Percentiles rank a stretch among this genome's conserved stretches.
These are phyloP conservation scores for Eilema depressum DNA, from an alignment of 2,888 invertebrate species.

Conservation along the genomic window DNA sequence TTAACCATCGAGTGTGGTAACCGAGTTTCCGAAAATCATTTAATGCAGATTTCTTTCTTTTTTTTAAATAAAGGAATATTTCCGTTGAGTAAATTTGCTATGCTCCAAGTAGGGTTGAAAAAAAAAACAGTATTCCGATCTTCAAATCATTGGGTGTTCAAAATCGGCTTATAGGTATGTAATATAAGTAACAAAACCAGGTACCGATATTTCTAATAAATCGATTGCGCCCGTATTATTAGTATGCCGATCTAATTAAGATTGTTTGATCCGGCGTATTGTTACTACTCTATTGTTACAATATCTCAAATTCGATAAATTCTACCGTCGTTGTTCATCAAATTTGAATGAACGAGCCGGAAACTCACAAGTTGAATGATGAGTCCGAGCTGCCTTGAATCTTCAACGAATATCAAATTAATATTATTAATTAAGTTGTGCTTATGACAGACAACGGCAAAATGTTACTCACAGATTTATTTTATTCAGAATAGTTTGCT, in stretches of 20 bases:
- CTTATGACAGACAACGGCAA: neutral
- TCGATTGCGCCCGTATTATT: neutral
- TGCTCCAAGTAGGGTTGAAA: too few species aligned
- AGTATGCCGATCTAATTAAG: slow-evolving; percentile 5
- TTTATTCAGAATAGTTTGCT: neutral
- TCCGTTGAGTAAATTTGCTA: too few species aligned
- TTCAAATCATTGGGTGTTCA: too few species aligned
- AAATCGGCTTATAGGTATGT: too few species aligned
- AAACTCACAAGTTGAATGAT: slow-evolving; percentile 12
- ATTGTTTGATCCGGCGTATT: slow-evolving; percentile 7
- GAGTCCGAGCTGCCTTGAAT: slow-evolving; percentile 3
- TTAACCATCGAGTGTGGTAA: too few species aligned
- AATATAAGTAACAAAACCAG: too few species aligned
- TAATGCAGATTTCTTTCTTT: too few species aligned
- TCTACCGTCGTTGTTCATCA: slow-evolving; percentile 18
- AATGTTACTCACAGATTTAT: neutral
- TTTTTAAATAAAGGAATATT: too few species aligned
- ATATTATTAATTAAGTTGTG: neutral
- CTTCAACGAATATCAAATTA: neutral
- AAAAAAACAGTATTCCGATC: too few species aligned
- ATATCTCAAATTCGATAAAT: slow-evolving; percentile 9
- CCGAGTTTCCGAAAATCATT: too few species aligned
- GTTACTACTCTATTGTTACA: neutral
- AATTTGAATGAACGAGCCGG: slow-evolving; percentile 19
- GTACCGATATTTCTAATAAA: neutral